phyloP scores from a whole-genome alignment of 2,113 vertebrate genomes.

The Elgaria multicarinata region DNA sequence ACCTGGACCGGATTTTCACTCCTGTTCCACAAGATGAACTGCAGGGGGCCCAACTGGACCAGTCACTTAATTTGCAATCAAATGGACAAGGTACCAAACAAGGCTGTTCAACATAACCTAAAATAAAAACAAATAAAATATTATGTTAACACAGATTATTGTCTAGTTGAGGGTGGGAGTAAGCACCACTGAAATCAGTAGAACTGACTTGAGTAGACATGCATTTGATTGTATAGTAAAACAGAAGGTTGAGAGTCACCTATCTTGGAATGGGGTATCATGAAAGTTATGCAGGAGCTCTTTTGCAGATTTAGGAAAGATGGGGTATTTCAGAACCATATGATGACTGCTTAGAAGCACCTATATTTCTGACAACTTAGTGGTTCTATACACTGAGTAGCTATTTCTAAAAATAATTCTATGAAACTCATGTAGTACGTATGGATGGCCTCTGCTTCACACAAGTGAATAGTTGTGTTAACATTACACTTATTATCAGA shows the following conservation, averaged over 20 bases:
- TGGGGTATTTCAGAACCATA: neutral
- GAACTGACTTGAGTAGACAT: neutral
- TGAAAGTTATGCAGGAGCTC: neutral
- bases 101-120: constrained; percentile 90
- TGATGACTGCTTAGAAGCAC: neutral
- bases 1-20: constrained; percentile 89
- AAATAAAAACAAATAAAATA: constrained; percentile 56
- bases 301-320: neutral
- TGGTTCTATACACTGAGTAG: neutral
- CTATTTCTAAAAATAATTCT: neutral
- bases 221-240: neutral
- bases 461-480: neutral
- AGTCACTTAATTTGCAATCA: constrained; percentile 95
- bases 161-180: neutral
- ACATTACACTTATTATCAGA: neutral
- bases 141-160: rapidly evolving
- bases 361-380: neutral
- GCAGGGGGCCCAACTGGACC: constrained; percentile 93
- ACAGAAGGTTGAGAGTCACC: neutral
- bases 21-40: constrained; percentile 91
- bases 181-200: neutral
- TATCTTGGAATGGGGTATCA: neutral
- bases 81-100: constrained; percentile 92
- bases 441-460: neutral
- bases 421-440: neutral